Conservation (phyloP, 2,888 invertebrate genomes). For the Bhutanitis thaidina region DNA sequence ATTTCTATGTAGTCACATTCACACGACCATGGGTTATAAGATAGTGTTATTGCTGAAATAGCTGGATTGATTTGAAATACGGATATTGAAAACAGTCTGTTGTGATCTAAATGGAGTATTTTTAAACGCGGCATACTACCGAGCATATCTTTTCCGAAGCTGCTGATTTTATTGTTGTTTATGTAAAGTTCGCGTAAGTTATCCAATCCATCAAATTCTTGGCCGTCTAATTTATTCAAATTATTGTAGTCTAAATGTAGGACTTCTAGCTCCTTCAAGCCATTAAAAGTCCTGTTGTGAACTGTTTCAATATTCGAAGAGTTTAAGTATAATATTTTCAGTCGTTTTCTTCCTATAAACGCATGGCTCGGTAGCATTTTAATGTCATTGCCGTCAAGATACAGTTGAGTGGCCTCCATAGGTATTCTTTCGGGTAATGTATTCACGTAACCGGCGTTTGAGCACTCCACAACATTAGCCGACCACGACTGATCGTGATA, state of each 20-base stretch:
- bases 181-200: conserved; percentile 85
- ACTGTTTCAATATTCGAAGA: conserved; percentile 88
- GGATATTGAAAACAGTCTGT: conserved; percentile 83
- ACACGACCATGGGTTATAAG: conserved; percentile 90
- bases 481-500: conserved; percentile 94
- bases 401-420: conserved; percentile 94
- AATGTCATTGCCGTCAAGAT: conserved; percentile 91
- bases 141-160: conserved; percentile 87
- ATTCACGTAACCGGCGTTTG: conserved; percentile 83
- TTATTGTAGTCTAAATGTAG: conserved; percentile 88
- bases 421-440: conserved; percentile 90
- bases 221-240: conserved; percentile 84
- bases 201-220: conserved; percentile 89
- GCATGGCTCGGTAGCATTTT: conserved; percentile 88
- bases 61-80: conserved; percentile 86
- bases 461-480: conserved; percentile 92
- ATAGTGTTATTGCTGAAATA: conserved; percentile 83
- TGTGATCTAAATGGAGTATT: conserved; percentile 85
- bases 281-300: conserved; percentile 91
- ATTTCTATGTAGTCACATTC: conserved; percentile 89
- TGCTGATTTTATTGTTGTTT: conserved; percentile 85
- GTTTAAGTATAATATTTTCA: conserved; percentile 88
- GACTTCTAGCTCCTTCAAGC: conserved; percentile 87
- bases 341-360: conserved; percentile 90
- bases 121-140: conserved; percentile 82